Base-by-base conservation (phyloP, 2,797 vertebrate genomes). In the Phalanger gymnotis region DNA sequence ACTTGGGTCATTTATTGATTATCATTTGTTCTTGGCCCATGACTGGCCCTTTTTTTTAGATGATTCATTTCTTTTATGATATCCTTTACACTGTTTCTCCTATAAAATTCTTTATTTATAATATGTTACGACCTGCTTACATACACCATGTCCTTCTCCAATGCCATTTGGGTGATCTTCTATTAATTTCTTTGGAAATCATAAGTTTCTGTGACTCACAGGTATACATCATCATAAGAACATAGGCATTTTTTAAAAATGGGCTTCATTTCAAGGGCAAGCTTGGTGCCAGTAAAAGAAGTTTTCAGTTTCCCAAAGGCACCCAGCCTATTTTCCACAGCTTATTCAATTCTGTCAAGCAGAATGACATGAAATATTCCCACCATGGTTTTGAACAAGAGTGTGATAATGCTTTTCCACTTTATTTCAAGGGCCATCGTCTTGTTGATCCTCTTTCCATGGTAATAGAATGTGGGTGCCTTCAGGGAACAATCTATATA, bases 301-400 rank as follows among this genome's bases (percentile, higher is more conserved):
- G 40, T 87, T 87, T 87, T 47, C 40, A 87, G 73, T 51, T 87
- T 87, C 9, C 66, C 66, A 40, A 73, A 73, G 5, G 34, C 66
- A 87, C 16, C n/a, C 66, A 40, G 40, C 22, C 25, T 22, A 47
- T 87, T 87, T 6, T 47, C 40, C 22, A 47, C 9, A 87, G 40
- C 22, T 4, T 87, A 40, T 87, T 87, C 40, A 47, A 87, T 27
- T 47, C 53, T 92, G 91, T 91, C 93, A 91, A 95, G 31, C 13
- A 95, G 73, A 94, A 89, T 14, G 93, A 93, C 14, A 56, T 95
- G 92, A 96, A 97, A 61, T 87, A 81, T 96, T 95, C 96, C 40
- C 13, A 95, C 51, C 14, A 55, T 52, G 55, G 25, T 94, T 95
- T 95, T 92, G 95, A 54, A 56, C 40, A 93, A 34, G 9, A 1